Evolutionary conservation across 2,113 vertebrate species (phyloP).

Genomic region (Glaucidium brasilianum): DNA sequence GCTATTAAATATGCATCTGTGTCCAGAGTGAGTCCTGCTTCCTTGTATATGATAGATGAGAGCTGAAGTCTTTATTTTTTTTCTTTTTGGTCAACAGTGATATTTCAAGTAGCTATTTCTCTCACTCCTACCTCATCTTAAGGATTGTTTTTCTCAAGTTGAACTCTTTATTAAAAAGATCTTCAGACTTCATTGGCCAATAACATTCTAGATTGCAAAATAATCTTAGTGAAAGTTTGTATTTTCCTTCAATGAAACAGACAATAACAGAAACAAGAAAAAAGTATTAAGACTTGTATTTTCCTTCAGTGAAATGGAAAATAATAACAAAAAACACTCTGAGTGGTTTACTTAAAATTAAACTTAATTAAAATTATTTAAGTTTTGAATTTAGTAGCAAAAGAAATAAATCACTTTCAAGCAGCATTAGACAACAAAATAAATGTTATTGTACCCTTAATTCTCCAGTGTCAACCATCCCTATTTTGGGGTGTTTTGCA

Average conservation of each 20-base stretch:
- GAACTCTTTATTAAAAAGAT: not conserved
- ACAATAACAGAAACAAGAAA: not conserved
- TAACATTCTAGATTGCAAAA: not conserved
- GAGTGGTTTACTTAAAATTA: too few relatives aligned
- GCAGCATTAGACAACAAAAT: not conserved
- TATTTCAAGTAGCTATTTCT: not conserved
- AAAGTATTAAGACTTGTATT: not conserved
- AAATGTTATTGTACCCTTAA: not conserved
- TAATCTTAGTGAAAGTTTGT: not conserved
- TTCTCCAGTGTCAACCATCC: not conserved
- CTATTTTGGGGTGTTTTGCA: not conserved
- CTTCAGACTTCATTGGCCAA: not conserved
- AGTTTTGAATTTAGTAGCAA: not conserved
- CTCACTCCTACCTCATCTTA: not conserved
- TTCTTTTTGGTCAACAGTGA: not conserved
- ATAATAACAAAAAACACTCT: not conserved
- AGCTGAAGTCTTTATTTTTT: not conserved
- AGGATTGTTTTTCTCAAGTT: not conserved
- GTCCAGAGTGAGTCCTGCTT: not conserved
- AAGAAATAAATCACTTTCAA: not conserved
- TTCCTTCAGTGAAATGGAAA: not conserved
- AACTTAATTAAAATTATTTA: not conserved
- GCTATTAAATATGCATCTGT: conserved; percentile 34
- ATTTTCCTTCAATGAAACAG: not conserved
- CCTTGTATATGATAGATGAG: not conserved